Evolutionary conservation across 2,113 vertebrate genomes (phyloP), one percentile per base, ranked within the genome.

Genomic region (Amazona vittata): DNA sequence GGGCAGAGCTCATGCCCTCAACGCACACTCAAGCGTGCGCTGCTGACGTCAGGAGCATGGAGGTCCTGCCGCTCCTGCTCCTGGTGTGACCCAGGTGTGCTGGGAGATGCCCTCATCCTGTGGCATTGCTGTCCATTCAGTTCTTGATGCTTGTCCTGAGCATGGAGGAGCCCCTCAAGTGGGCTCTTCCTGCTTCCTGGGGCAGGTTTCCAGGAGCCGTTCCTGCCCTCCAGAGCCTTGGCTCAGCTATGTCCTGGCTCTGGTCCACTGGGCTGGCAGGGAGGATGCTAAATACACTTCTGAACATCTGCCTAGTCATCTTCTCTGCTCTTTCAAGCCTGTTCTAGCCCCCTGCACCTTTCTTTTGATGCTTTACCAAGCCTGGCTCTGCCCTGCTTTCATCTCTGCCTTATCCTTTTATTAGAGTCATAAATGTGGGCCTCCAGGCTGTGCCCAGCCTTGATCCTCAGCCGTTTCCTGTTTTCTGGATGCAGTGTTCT

Each of bases 391-490:
- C 89, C 37, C 59, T 79, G 57, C 75, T 62, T 94, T 96, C 71
- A 88, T 94, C 63, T 91, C 84, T 95, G 70, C 84, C 63, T 88
- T 94, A 91, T 95, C 82, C 96, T 93, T 97, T 96, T 94, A 96
- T 96, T 94, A 28, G 8, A 94, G 89, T 79, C 33, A 71, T 96
- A 97, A 96, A 95, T 0, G 0, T 35, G 62, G 62, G 69, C 94
- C 93, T 73, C 80, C 1, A 1, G 96, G 94, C 96, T 89, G 77
- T 91, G 93, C 96, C 95, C 93, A 93, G 62, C 93, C 94, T 96
- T 96, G 95, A 96, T 97, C 94, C 95, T 71, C 83, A 65, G 94
- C 63, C 0, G 41, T 91, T 97, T 97, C 95, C 94, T 96, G 93
- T 94, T 89, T 89, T 91, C 95, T 95, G 94, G 93, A 80, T 59